Evolutionary conservation across 2,888 invertebrate species (phyloP).

Genomic region (Volucella zonaria): DNA sequence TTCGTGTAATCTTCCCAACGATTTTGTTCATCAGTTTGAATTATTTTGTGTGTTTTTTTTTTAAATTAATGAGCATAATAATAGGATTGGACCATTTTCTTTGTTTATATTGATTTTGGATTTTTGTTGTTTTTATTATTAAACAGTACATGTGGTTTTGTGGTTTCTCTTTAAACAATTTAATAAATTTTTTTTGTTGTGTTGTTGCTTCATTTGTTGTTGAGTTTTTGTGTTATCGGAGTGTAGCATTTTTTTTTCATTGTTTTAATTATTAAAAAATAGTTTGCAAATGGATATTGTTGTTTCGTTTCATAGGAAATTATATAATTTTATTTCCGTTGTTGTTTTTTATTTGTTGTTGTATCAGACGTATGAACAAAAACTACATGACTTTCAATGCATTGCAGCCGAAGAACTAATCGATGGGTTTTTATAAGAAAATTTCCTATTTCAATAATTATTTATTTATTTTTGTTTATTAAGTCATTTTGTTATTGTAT

Average conservation of each 20-base stretch:
- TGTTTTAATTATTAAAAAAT: slow-evolving; percentile 70
- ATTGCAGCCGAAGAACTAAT: slow-evolving; percentile 73
- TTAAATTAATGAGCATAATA: slow-evolving; percentile 66
- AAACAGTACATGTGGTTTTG: slow-evolving; percentile 40
- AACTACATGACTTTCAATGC: slow-evolving; percentile 52
- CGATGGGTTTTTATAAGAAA: slow-evolving; percentile 74
- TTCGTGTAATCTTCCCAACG: slow-evolving; percentile 53
- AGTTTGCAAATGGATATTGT: slow-evolving; percentile 63
- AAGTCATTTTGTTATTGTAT: slow-evolving; percentile 25
- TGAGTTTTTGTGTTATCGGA: slow-evolving; percentile 50
- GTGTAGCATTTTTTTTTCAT: slow-evolving; percentile 63
- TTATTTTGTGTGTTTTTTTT: slow-evolving; percentile 33
- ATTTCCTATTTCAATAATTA: slow-evolving; percentile 57
- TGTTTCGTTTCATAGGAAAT: slow-evolving; percentile 52
- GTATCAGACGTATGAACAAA: slow-evolving; percentile 37
- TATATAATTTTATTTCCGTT: not conserved
- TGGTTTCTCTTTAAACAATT: slow-evolving; percentile 36
- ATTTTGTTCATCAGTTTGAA: slow-evolving; percentile 52
- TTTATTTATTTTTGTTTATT: slow-evolving; percentile 35
- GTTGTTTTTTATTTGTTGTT: slow-evolving; percentile 30
- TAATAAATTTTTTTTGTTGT: slow-evolving; percentile 54
- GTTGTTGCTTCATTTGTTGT: slow-evolving; percentile 38
- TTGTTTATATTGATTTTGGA: slow-evolving; percentile 33
- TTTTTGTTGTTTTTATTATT: slow-evolving; percentile 25
- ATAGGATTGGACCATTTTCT: slow-evolving; percentile 70